Evolutionary conservation across 1,140 invertebrate species (phyloP).

Genomic region (Dendroctonus ponderosae): DNA sequence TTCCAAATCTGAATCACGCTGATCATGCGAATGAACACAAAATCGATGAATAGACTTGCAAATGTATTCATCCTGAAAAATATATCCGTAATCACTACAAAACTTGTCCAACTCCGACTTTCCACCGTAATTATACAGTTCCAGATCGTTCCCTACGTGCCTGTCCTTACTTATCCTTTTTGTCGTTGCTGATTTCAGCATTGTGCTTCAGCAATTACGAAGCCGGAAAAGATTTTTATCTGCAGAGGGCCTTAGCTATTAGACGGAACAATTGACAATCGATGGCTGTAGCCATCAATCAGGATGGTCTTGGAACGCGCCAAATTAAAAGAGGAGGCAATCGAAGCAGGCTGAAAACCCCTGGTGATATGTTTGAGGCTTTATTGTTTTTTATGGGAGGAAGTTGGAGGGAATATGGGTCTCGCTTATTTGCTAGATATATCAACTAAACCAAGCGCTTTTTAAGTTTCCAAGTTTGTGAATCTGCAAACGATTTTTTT

Average conservation of each 20-base stretch:
- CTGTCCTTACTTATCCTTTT: constrained; percentile 19
- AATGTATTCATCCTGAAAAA: too few relatives aligned
- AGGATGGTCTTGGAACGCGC: constrained; percentile 28
- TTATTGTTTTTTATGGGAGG: constrained; percentile 23
- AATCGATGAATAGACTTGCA: too few relatives aligned
- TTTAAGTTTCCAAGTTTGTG: too few relatives aligned
- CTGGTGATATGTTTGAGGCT: constrained; percentile 13
- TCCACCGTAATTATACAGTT: neutral
- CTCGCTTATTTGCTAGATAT: too few relatives aligned
- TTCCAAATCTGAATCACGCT: too few relatives aligned
- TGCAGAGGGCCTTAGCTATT: constrained; percentile 19
- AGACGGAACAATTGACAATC: constrained; percentile 34
- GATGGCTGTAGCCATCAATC: constrained; percentile 32
- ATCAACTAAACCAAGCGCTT: too few relatives aligned
- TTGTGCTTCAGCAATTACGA: constrained; percentile 29
- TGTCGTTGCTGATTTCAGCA: constrained; percentile 28
- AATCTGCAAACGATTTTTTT: too few relatives aligned
- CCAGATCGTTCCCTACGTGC: constrained; percentile 4
- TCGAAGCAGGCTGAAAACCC: constrained; percentile 9
- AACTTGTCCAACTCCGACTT: neutral
- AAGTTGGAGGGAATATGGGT: too few relatives aligned
- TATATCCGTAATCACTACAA: neutral
- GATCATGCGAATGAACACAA: too few relatives aligned
- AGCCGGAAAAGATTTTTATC: constrained; percentile 31
- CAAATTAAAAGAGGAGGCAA: constrained; percentile 35